Evolutionary conservation across 2,888 invertebrate species (phyloP), one percentile per base, ranked within the genome.

Genomic region (Brenthis hecate): DNA sequence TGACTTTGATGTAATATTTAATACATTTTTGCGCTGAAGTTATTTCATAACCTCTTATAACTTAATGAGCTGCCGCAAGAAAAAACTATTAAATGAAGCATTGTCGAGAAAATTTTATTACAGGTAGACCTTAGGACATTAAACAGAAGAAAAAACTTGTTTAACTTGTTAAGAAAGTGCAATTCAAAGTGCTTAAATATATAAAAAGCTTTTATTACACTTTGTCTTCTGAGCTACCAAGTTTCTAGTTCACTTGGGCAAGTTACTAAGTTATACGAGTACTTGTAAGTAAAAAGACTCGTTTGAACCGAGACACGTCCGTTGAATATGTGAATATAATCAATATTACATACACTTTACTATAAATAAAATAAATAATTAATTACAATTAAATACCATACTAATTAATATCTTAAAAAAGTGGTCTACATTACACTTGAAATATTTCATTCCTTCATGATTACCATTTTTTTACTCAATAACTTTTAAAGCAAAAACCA

Each of bases 281-380:
- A 60, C 60, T 66, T 57, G 58, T 68, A 56, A 23, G 65, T 68
- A 57, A 65, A 65, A 73, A 71, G 60, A 65, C 69, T 63, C 65
- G 62, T 56, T 67, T 54, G 53, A 56, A 32, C 61, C 16, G 48
- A 64, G 62, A 19, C 65, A 47, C 48, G 56, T 28, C 28, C 81
- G 85, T 81, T 83, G 83, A 83, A 83, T 81, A 78, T 51, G 19
- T 19, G 78, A 77, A 80, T 83, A 83, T 81, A 82, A 79, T 76
- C 74, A 72, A 75, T 69, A 76, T 77, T 78, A 19, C 19, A 19
- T 19, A 19, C 73, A 79, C 80, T 78, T 79, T 81, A 86, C 85
- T 85, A 86, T 43, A 11, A 2, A 43, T 11, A 43, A 43, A 43
- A 43, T 43, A 11, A 43, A 43, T 43, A 43, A 43, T 36, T 36